A percentile compares a stretch with the other conserved stretches of the same genome.
Evolutionary conservation across 2,888 invertebrate species (phyloP).

Genomic region (Petrophora chlorosata): DNA sequence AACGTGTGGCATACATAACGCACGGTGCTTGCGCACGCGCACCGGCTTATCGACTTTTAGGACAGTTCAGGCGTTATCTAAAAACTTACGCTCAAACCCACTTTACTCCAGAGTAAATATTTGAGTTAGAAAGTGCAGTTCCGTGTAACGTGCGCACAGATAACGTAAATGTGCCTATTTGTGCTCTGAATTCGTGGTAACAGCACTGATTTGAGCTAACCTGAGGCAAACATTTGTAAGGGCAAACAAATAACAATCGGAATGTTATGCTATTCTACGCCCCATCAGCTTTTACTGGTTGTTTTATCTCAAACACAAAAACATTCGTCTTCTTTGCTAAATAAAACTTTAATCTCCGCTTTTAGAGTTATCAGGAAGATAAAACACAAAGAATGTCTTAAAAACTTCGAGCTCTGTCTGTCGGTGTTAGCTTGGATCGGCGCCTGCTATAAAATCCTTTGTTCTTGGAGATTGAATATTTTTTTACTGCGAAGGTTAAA

Average conservation of each 20-base stretch:
- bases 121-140: constrained; percentile 82
- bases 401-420: constrained; percentile 25
- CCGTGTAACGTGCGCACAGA: constrained; percentile 76
- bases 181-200: constrained; percentile 66
- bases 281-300: constrained; percentile 37
- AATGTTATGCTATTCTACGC: constrained; percentile 34
- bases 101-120: constrained; percentile 77
- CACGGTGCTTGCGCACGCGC: constrained; percentile 53
- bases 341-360: constrained; percentile 29
- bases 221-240: constrained; percentile 48
- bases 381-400: constrained; percentile 31
- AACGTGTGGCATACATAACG: constrained; percentile 10
- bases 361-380: constrained; percentile 29
- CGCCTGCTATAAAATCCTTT: constrained; percentile 29
- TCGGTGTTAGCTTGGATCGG: constrained; percentile 6
- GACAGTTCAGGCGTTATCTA: constrained; percentile 75
- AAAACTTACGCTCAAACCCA: constrained; percentile 65
- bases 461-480: constrained; percentile 24
- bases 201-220: constrained; percentile 45
- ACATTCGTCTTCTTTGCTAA: constrained; percentile 22
- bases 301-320: constrained; percentile 33
- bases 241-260: constrained; percentile 54
- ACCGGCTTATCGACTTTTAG: constrained; percentile 64
- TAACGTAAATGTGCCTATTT: constrained; percentile 68
- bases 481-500: constrained; percentile 7